A percentile compares a stretch with the other conserved stretches of the same genome.
Conservation (phyloP, 2,113 vertebrate species). For the Oxyura jamaicensis region DNA sequence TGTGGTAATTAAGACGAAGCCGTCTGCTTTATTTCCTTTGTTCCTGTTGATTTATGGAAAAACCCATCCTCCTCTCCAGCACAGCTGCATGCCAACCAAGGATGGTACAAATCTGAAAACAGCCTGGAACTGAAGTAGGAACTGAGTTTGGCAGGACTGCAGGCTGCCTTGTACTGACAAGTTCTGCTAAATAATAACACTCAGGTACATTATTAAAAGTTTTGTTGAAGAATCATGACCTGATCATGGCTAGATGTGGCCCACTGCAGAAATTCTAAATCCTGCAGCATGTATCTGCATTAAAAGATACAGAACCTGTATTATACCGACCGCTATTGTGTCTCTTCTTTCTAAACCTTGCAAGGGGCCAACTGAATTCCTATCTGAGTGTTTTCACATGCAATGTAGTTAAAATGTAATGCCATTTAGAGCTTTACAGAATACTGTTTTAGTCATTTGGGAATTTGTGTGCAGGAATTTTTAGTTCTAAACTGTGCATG, state of each 20-base stretch:
- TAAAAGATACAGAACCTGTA: neutral
- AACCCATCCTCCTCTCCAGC: neutral
- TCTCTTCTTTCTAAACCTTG: neutral
- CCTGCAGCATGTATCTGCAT: neutral
- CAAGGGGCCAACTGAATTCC: neutral
- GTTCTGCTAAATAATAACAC: neutral
- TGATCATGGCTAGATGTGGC: neutral
- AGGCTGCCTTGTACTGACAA: neutral
- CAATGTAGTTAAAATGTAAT: neutral
- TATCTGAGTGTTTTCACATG: accelerated
- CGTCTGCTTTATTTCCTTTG: neutral
- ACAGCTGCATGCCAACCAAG: neutral
- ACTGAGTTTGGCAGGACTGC: neutral
- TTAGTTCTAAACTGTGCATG: neutral
- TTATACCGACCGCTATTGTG: neutral
- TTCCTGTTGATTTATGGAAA: neutral
- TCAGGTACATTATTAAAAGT: accelerated
- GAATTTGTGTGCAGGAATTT: neutral
- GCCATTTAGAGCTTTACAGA: neutral
- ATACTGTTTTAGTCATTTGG: neutral
- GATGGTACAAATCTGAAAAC: neutral
- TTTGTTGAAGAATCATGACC: neutral
- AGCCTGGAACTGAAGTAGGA: neutral
- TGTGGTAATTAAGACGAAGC: neutral
- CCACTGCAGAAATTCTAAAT: neutral